Base-by-base conservation (phyloP, 2,888 invertebrate genomes). In the Cheilosia variabilis region DNA sequence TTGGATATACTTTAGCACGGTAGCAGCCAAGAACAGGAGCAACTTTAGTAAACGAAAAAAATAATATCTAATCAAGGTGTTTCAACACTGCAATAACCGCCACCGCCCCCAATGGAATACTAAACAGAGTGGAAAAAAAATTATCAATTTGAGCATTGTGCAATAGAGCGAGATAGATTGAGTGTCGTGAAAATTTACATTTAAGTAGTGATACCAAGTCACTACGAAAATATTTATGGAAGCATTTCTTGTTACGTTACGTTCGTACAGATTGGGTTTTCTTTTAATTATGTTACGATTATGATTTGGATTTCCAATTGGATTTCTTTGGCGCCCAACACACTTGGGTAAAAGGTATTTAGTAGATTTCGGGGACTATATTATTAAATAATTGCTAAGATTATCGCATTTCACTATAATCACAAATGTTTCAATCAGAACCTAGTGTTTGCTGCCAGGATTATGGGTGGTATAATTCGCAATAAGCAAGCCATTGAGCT, bases 31-130 rank as follows among this genome's bases (percentile, higher is more conserved):
- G 45, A 45, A 60, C 47, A 76, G 69, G 69, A 76, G 55, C 43
- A 31, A 69, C 31, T 45, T 68, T 81, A 22, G 57, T 71, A 71
- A 73, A 66, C 63, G 47, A 62, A 71, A 69, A 75, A 52, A 80
- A 84, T 13, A 37, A 37, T 37, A 80, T 66, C 50, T 71, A 72
- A 66, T 57, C 34, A 77, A 86, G 47, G 60, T 81, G 66, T 86
- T 77, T 81, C 52, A 76, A 76, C 76, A 81, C 76, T 86, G 81
- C 81, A 81, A 81, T 86, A 76, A 81, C 86, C 86, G 86, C 81
- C 86, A 86, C 86, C 86, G 86, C 86, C 86, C 86, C 86, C 86
- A 86, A 86, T 81, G 72, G 71, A 86, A 77, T 86, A 86, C 81
- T 86, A 72, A 71, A 62, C 41, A 75, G 52, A 73, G 78, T 58